phyloP scores from a whole-genome alignment of 2,113 vertebrate species.

The Philantomba maxwellii region DNA sequence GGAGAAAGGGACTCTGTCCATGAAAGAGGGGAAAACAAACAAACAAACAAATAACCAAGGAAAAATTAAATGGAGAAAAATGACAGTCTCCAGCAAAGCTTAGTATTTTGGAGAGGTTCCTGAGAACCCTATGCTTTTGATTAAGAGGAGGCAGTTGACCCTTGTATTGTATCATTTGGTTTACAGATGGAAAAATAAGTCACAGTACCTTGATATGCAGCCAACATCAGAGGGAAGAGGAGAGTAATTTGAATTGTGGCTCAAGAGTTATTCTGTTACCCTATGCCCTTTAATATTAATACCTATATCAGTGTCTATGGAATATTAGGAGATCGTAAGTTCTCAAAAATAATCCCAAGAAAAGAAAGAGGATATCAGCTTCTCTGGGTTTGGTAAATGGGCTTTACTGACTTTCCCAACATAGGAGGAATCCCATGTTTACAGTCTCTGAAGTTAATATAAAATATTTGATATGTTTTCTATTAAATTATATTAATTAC shows the following conservation, averaged over 20 bases:
- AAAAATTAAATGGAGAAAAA: background rate
- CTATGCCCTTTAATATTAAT: background rate
- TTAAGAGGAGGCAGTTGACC: no score
- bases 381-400: background rate
- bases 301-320: background rate
- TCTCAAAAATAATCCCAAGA: background rate
- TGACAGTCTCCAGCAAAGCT: background rate
- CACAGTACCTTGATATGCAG: background rate
- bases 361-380: background rate
- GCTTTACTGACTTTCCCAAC: background rate
- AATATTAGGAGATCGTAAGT: background rate
- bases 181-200: background rate
- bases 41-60: background rate
- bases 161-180: background rate
- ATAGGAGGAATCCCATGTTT: background rate
- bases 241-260: background rate
- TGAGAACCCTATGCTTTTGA: background rate
- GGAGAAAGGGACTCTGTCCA: background rate
- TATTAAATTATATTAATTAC: background rate
- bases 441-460: background rate
- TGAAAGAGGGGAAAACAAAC: accelerated
- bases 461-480: background rate
- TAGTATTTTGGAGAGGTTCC: background rate
- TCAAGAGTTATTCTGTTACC: background rate
- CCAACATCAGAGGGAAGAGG: background rate